A percentile compares a stretch with the other conserved stretches of the same genome.
These are phyloP conservation scores for Eueremaeus valkanovi DNA, from an alignment of 2,888 invertebrate genomes.

Conservation along the genomic window DNA sequence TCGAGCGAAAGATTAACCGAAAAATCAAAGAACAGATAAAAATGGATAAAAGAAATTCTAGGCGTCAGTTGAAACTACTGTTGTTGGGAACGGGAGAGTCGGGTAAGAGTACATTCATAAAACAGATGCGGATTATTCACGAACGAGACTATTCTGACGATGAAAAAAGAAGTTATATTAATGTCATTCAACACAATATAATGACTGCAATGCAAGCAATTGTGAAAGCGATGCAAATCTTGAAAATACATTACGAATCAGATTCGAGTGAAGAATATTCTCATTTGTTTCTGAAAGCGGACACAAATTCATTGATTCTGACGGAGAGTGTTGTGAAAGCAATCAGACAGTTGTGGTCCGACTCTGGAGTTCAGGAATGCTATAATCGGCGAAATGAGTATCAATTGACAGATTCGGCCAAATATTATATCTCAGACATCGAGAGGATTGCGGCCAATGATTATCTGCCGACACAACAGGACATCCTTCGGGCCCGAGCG, in stretches of 20 bases:
- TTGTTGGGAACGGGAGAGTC: slow-evolving; percentile 45
- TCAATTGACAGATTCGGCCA: slow-evolving; percentile 48
- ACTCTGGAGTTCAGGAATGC: slow-evolving; percentile 47
- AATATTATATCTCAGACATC: slow-evolving; percentile 50
- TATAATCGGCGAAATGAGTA: slow-evolving; percentile 52
- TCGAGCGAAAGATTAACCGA: slow-evolving; percentile 46
- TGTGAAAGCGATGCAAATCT: slow-evolving; percentile 46
- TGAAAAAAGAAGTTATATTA: slow-evolving; percentile 45
- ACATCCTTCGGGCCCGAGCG: slow-evolving; percentile 51
- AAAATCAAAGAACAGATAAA: slow-evolving; percentile 45
- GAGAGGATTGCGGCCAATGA: slow-evolving; percentile 49
- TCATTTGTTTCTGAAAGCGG: slow-evolving; percentile 52
- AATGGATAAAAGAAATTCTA: slow-evolving; percentile 44
- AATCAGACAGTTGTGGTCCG: slow-evolving; percentile 52
- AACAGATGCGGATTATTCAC: slow-evolving; percentile 60
- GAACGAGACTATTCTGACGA: slow-evolving; percentile 55
- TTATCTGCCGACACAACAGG: slow-evolving; percentile 51
- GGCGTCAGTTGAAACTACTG: slow-evolving; percentile 45
- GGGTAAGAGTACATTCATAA: slow-evolving; percentile 48
- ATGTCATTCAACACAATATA: slow-evolving; percentile 47
- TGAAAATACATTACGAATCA: slow-evolving; percentile 44
- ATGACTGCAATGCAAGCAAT: slow-evolving; percentile 47
- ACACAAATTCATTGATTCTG: slow-evolving; percentile 43
- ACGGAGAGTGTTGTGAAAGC: slow-evolving; percentile 51
- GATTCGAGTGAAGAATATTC: slow-evolving; percentile 51